Conservation (phyloP, 2,888 invertebrate genomes). For the Trileptium ribeirensis region DNA sequence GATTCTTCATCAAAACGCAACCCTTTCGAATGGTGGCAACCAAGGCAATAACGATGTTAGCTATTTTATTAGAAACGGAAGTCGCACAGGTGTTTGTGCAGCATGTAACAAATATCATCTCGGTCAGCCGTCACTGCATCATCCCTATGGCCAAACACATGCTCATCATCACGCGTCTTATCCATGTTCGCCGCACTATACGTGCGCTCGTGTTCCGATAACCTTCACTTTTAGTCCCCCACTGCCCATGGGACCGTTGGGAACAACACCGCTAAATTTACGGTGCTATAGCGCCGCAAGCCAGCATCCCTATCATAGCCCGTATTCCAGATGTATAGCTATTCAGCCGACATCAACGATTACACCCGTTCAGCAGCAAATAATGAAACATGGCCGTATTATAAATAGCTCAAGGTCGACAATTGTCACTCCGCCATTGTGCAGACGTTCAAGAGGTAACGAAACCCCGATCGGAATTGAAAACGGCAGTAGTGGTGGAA, state of each 20-base stretch:
- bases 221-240: not conserved
- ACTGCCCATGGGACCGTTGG: not conserved
- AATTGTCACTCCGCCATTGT: not conserved
- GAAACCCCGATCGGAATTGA: no score
- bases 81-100: not conserved
- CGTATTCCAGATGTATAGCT: not conserved
- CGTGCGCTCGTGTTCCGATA: not conserved
- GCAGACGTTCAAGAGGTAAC: no score
- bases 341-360: not conserved
- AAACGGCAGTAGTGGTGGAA: no score
- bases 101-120: not conserved
- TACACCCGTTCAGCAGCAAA: no score
- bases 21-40: not conserved
- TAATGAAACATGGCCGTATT: no score
- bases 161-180: not conserved
- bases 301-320: not conserved
- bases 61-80: not conserved
- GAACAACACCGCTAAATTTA: not conserved
- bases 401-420: not conserved
- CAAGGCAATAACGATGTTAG: not conserved
- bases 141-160: not conserved
- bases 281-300: not conserved
- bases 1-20: not conserved
- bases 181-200: not conserved
- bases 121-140: not conserved